Evolutionary conservation across 1,140 invertebrate species (phyloP), one percentile per base, ranked within the genome.

Genomic region (Belonocnema kinseyi): DNA sequence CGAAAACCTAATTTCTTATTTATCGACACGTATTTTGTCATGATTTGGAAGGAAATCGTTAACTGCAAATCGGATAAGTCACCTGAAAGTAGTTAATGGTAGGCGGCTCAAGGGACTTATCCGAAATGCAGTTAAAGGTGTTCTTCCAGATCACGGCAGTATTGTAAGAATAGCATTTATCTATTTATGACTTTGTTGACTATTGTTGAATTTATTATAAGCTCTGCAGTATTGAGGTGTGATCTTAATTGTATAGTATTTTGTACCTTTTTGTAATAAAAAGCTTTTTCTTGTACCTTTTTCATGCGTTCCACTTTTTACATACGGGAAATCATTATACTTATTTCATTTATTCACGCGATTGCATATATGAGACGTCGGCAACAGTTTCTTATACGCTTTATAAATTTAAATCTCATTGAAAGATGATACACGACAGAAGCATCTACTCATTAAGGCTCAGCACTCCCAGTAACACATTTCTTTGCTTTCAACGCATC

Each of bases 221-320:
- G 61, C 21, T 66, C 26, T 83, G 77, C 72, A 74, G 76, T 76
- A 78, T 58, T 78, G 77, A 75, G 14, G 75, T 80, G 81, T 80
- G 83, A 88, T 87, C 72, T 72, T 82, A 85, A 74, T 85, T 85
- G 73, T 73, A 74, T 88, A 86, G 76, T 85, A 84, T 78, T 86
- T 72, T 82, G 77, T 77, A 72, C 71, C 13, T 52, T 85, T 87
- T 88, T 86, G 12, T 85, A 90, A 89, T 89, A 90, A 90, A 89
- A 84, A 19, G 17, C 16, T 82, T 78, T 17, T 76, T 79, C 76
- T 13, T 53, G 46, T 50, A 26, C 13, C 14, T 21, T 77, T 50
- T 52, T 4, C 8, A 51, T 58, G 76, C 71, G 52, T 78, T 56
- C 58, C 54, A 8, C 72, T 70, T 33, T 17, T 33, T 19, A 5